These are phyloP conservation scores for Melanostoma scalare DNA, from an alignment of 2,888 invertebrate species.

Conservation along the genomic window DNA sequence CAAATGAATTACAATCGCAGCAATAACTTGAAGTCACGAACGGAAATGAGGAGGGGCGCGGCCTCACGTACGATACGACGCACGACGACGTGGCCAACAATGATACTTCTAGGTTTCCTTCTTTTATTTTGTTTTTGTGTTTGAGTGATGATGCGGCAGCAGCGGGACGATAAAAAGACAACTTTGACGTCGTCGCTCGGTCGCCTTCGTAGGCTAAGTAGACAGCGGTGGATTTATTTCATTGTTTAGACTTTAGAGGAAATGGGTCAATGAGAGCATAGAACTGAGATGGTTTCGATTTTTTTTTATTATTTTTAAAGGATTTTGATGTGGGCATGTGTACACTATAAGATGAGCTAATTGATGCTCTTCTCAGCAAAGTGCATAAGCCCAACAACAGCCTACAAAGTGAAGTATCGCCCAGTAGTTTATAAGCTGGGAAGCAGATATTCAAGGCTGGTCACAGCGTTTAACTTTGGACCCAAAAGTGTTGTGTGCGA, in stretches of 20 bases:
- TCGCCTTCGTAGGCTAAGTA: constrained; percentile 34
- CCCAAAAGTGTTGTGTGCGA: no score
- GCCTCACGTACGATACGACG: constrained; percentile 36
- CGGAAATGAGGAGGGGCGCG: constrained; percentile 69
- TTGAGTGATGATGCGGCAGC: neutral
- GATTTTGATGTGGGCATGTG: neutral
- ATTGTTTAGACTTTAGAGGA: constrained; percentile 46
- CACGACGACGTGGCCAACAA: constrained; percentile 43
- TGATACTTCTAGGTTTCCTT: constrained; percentile 56
- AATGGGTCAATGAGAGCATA: constrained; percentile 63
- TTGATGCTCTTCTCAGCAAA: no score
- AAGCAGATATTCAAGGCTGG: no score
- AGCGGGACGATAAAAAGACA: neutral
- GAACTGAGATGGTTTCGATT: neutral
- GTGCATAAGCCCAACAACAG: no score
- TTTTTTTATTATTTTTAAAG: neutral
- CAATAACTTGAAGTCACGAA: constrained; percentile 64
- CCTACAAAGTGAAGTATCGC: no score
- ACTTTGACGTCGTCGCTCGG: constrained; percentile 16
- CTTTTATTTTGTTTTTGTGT: neutral
- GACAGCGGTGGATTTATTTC: constrained; percentile 56
- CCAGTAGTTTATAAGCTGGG: no score
- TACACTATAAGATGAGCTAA: no score
- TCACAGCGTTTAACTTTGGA: no score
- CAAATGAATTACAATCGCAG: constrained; percentile 68